Percentiles rank a stretch among this genome's conserved stretches.
These are phyloP conservation scores for Zaprionus ornatus DNA, from an alignment of 1,140 invertebrate species.

Conservation along the genomic window DNA sequence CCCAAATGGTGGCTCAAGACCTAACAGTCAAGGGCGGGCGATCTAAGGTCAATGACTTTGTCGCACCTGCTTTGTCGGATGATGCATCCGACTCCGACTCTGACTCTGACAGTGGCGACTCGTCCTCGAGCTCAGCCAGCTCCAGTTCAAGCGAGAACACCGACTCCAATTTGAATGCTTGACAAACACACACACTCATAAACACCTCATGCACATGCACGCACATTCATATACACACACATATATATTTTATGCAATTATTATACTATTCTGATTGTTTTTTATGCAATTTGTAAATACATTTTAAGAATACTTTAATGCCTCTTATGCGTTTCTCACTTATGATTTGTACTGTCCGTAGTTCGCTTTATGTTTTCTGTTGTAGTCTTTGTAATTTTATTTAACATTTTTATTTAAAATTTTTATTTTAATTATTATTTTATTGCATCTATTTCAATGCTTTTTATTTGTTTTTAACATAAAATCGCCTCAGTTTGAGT, in stretches of 20 bases:
- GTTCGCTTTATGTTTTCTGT: slow-evolving; percentile 45
- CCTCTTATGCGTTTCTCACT: slow-evolving; percentile 29
- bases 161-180: slow-evolving; percentile 14
- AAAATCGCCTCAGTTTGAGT: slow-evolving; percentile 4
- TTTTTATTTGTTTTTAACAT: slow-evolving; percentile 34
- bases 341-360: slow-evolving; percentile 58
- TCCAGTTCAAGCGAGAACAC: slow-evolving; percentile 9
- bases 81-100: background rate
- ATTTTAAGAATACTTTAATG: slow-evolving; percentile 17
- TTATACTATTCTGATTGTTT: slow-evolving; percentile 23
- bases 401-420: slow-evolving; percentile 6
- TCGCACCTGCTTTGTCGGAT: slow-evolving; percentile 15
- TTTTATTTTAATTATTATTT: slow-evolving; percentile 12
- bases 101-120: slow-evolving; percentile 27
- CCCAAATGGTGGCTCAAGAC: slow-evolving; percentile 65
- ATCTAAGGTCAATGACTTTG: slow-evolving; percentile 1
- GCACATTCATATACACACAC: background rate
- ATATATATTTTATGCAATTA: slow-evolving; percentile 15
- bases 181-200: slow-evolving; percentile 13
- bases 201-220: slow-evolving; percentile 4
- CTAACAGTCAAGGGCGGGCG: slow-evolving; percentile 43
- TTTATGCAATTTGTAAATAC: slow-evolving; percentile 55
- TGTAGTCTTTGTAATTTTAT: slow-evolving; percentile 10
- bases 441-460: slow-evolving; percentile 30
- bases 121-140: slow-evolving; percentile 32